A percentile compares a stretch with the other conserved stretches of the same genome.
phyloP scores from a whole-genome alignment of 2,888 invertebrate genomes.

The Melipona beecheii region DNA sequence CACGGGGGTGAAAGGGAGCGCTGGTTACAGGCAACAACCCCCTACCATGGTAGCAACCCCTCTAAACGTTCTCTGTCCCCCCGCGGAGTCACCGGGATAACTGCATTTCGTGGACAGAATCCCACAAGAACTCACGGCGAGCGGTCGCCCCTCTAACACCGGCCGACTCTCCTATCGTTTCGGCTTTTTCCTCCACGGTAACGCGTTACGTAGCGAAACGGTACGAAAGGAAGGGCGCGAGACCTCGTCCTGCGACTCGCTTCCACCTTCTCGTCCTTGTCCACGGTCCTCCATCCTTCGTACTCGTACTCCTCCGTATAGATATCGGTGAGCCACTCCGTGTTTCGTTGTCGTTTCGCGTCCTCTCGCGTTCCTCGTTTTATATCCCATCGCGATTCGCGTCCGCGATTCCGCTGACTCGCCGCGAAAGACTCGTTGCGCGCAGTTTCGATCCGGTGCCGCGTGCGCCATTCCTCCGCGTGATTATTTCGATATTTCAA shows the following conservation, averaged over 20 bases:
- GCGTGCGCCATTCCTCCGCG: constrained; percentile 65
- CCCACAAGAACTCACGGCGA: constrained; percentile 83
- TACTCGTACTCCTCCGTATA: constrained; percentile 24
- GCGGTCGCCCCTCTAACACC: constrained; percentile 76
- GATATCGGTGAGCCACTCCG: constrained; percentile 5
- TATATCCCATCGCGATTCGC: too few relatives aligned
- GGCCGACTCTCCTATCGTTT: constrained; percentile 67
- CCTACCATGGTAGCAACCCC: constrained; percentile 60
- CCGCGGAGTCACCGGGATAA: constrained; percentile 81
- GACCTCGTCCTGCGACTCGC: constrained; percentile 37
- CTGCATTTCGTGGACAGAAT: constrained; percentile 84
- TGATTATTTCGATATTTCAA: constrained; percentile 78
- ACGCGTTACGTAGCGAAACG: constrained; percentile 46
- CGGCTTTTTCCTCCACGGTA: constrained; percentile 67
- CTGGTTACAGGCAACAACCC: constrained; percentile 61
- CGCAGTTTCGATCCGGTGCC: constrained; percentile 19
- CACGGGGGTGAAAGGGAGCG: constrained; percentile 49
- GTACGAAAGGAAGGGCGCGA: constrained; percentile 57
- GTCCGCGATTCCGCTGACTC: too few relatives aligned
- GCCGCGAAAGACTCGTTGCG: neutral
- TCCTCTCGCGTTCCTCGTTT: too few relatives aligned
- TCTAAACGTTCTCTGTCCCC: constrained; percentile 65
- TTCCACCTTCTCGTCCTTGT: constrained; percentile 33
- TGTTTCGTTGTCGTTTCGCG: constrained; percentile 20
- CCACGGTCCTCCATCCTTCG: constrained; percentile 6